Conservation (phyloP, 2,888 invertebrate species). For the Mesochorus sp. region DNA sequence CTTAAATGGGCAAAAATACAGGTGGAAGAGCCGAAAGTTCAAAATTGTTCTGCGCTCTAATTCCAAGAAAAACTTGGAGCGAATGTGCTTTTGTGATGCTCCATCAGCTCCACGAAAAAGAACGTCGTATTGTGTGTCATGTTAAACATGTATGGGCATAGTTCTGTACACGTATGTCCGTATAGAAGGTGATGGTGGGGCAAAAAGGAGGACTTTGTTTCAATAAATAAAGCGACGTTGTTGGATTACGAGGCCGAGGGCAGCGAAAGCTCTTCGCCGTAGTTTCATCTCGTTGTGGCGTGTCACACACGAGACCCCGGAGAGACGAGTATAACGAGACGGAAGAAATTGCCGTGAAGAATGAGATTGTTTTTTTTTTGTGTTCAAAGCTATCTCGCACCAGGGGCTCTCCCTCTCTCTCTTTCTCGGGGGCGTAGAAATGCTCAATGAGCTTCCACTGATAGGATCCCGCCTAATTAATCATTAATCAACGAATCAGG, state of each 20-base stretch:
- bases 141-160: too few relatives aligned
- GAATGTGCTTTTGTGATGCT: neutral
- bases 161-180: too few relatives aligned
- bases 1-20: too few relatives aligned
- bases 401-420: constrained; percentile 9
- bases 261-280: constrained; percentile 53
- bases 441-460: neutral
- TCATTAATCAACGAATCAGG: constrained; percentile 9
- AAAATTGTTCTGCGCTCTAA: neutral
- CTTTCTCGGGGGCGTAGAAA: neutral
- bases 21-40: too few relatives aligned
- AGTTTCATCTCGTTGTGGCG: constrained; percentile 43
- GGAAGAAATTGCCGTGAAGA: constrained; percentile 42
- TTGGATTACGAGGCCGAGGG: constrained; percentile 53
- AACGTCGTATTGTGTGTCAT: neutral
- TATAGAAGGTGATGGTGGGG: neutral
- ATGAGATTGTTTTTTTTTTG: constrained; percentile 48
- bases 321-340: constrained; percentile 27
- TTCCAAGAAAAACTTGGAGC: neutral
- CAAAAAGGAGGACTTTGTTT: constrained; percentile 54
- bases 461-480: constrained; percentile 46
- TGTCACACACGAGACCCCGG: constrained; percentile 43
- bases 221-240: constrained; percentile 68
- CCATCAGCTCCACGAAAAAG: constrained; percentile 39
- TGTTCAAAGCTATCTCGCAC: constrained; percentile 17